These are phyloP conservation scores for Danio jaintianensis DNA, from an alignment of 2,797 vertebrate species.

Conservation along the genomic window DNA sequence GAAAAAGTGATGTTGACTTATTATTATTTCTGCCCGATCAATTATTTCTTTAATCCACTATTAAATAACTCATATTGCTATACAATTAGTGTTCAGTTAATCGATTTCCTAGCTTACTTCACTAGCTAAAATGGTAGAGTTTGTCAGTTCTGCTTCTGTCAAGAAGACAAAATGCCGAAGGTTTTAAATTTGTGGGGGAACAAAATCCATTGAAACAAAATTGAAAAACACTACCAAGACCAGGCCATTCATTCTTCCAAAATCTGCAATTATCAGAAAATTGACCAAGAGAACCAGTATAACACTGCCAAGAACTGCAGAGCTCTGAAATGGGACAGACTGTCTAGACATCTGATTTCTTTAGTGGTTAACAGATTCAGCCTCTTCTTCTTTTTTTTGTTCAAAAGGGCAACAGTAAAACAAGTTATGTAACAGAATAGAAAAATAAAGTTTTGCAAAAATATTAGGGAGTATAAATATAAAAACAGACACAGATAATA, in stretches of 20 bases:
- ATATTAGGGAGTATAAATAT: background rate
- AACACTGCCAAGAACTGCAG: constrained; percentile 1
- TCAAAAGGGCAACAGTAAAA: background rate
- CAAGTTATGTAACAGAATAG: background rate
- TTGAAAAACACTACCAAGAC: background rate
- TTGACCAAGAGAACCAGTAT: background rate
- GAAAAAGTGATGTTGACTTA: no score
- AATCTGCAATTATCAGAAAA: background rate
- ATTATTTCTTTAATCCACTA: no score
- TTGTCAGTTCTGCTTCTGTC: background rate
- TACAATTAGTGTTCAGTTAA: background rate
- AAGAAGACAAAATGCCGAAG: no score
- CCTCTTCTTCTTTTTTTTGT: background rate
- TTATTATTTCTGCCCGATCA: no score
- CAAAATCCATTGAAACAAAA: background rate
- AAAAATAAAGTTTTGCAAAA: background rate
- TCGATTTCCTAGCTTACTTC: background rate
- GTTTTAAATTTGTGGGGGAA: background rate
- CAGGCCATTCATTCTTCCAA: background rate
- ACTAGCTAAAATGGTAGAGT: background rate
- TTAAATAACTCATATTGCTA: background rate
- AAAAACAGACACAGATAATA: constrained; percentile 12
- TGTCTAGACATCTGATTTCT: constrained; percentile 27
- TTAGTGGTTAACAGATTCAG: constrained; percentile 12
- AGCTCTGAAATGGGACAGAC: constrained; percentile 28